These are phyloP conservation scores for Hecatera dysodea DNA, from an alignment of 2,888 invertebrate species.

Conservation along the genomic window DNA sequence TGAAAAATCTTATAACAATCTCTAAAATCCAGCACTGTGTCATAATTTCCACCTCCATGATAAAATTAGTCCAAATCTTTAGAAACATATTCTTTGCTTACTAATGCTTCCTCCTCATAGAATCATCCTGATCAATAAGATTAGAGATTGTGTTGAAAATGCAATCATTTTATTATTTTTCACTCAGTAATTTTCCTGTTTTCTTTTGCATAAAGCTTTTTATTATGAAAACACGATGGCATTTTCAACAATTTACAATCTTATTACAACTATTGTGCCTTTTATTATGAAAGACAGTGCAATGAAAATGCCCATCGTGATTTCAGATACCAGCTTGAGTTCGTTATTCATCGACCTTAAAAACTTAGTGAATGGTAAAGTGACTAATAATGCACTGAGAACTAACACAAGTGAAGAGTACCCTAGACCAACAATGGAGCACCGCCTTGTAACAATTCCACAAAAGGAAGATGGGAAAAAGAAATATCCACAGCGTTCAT, in stretches of 20 bases:
- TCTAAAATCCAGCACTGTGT: conserved; percentile 50
- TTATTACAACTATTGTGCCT: conserved; percentile 67
- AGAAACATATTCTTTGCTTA: conserved; percentile 68
- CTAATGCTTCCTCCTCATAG: conserved; percentile 72
- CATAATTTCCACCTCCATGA: conserved; percentile 32
- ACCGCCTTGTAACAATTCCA: conserved; percentile 88
- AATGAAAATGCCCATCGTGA: conserved; percentile 90
- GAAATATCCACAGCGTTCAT: conserved; percentile 90
- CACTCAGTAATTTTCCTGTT: conserved; percentile 77
- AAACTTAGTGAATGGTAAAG: conserved; percentile 89
- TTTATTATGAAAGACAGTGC: conserved; percentile 67
- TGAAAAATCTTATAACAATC: conserved; percentile 40
- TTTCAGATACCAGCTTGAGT: conserved; percentile 90
- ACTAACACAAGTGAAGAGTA: conserved; percentile 79
- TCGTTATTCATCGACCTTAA: conserved; percentile 89
- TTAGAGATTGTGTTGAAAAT: conserved; percentile 90
- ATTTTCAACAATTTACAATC: conserved; percentile 87
- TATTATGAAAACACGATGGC: conserved; percentile 90
- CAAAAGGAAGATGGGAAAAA: conserved; percentile 90
- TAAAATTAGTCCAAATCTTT: conserved; percentile 17
- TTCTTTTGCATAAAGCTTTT: conserved; percentile 84
- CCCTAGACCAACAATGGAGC: conserved; percentile 79
- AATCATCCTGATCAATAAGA: conserved; percentile 67
- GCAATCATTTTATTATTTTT: conserved; percentile 87
- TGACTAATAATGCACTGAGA: conserved; percentile 81